These are phyloP conservation scores for Herpetotheres cachinnans DNA, from an alignment of 2,113 vertebrate species.

Conservation along the genomic window DNA sequence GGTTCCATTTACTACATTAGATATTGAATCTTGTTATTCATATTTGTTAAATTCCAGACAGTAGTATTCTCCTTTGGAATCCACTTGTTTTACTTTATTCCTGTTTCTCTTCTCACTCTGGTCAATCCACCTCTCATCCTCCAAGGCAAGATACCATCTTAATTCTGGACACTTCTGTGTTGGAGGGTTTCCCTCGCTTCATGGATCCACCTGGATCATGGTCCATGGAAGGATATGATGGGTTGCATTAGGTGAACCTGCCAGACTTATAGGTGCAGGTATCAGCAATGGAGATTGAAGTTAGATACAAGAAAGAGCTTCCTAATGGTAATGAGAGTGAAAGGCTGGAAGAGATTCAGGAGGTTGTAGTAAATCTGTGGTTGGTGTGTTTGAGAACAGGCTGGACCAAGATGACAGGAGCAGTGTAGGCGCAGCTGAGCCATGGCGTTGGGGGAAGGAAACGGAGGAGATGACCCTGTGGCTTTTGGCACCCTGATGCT, in stretches of 20 bases:
- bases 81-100: neutral
- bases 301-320: neutral
- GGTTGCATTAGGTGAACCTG: neutral
- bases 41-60: neutral
- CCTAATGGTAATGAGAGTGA: neutral
- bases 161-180: neutral
- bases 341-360: neutral
- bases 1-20: neutral
- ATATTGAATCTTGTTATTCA: neutral
- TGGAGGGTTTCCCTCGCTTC: neutral
- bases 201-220: neutral
- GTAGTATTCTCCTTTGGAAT: neutral
- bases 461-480: neutral
- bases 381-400: neutral
- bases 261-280: neutral
- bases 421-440: neutral
- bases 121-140: neutral
- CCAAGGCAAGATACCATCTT: neutral
- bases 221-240: neutral
- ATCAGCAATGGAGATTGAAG: neutral
- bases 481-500: slow-evolving; percentile 22
- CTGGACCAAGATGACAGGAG: neutral
- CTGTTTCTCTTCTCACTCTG: neutral
- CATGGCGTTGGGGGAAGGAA: neutral
- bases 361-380: neutral